Percentiles rank a stretch among this genome's conserved stretches.
These are phyloP conservation scores for Drosophila bipectinata DNA, from an alignment of 1,140 invertebrate species.

Conservation along the genomic window DNA sequence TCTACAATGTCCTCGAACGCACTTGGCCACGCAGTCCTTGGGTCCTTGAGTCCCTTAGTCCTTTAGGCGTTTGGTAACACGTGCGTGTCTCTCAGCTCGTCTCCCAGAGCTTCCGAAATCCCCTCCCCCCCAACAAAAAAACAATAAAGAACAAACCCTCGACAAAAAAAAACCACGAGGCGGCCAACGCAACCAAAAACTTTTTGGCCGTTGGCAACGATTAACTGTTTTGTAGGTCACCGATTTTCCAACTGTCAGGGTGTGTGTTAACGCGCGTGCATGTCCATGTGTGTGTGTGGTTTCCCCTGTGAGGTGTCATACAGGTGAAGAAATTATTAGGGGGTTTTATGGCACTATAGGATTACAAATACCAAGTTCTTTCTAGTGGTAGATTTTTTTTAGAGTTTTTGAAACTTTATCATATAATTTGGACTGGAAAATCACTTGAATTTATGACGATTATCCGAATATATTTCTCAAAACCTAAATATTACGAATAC, in stretches of 20 bases:
- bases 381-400: too few relatives aligned
- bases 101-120: slow-evolving; percentile 20
- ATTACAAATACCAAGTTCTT: too few relatives aligned
- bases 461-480: too few relatives aligned
- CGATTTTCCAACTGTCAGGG: slow-evolving; percentile 37
- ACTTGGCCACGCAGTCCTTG: slow-evolving; percentile 9
- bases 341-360: background rate
- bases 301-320: slow-evolving; percentile 6
- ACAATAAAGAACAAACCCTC: slow-evolving; percentile 5
- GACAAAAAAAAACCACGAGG: background rate
- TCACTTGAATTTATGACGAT: too few relatives aligned
- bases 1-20: slow-evolving; percentile 13
- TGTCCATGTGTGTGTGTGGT: slow-evolving; percentile 7
- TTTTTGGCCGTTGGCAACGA: slow-evolving; percentile 47
- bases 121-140: background rate
- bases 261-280: background rate
- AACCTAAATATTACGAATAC: too few relatives aligned
- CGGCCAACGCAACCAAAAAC: slow-evolving; percentile 25
- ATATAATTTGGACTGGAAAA: too few relatives aligned
- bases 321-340: slow-evolving; percentile 7
- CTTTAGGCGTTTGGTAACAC: slow-evolving; percentile 23
- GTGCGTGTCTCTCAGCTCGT: slow-evolving; percentile 33
- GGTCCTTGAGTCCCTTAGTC: slow-evolving; percentile 11
- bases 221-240: slow-evolving; percentile 71
- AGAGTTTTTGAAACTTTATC: too few relatives aligned